Percentiles rank a stretch among this genome's conserved stretches.
Conservation (phyloP, 2,888 invertebrate genomes). For the Stramonita haemastoma region DNA sequence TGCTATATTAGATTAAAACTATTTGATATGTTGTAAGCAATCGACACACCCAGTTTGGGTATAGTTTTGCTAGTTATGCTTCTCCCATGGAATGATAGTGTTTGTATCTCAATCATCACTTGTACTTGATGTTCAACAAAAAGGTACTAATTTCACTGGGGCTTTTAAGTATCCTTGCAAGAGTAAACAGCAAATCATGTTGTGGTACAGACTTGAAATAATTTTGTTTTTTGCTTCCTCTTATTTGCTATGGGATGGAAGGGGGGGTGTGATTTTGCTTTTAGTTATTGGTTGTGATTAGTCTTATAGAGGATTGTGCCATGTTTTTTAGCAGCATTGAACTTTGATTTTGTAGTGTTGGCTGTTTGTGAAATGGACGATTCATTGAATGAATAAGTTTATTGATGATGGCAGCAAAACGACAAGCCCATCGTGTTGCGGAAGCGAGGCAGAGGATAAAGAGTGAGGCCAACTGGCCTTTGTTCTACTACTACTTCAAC, state of each 20-base stretch:
- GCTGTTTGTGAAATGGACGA: background rate
- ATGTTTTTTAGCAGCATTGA: background rate
- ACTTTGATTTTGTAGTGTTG: background rate
- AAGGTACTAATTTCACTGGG: too few relatives aligned
- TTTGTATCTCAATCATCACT: too few relatives aligned
- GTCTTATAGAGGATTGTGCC: too few relatives aligned
- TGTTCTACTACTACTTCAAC: constrained; percentile 97
- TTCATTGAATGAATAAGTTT: background rate
- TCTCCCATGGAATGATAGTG: too few relatives aligned
- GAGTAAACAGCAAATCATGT: too few relatives aligned
- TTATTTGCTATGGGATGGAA: background rate
- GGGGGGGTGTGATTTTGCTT: background rate
- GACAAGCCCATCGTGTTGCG: constrained; percentile 91
- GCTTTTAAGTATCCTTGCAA: too few relatives aligned
- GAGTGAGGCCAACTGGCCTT: constrained; percentile 91
- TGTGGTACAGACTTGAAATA: too few relatives aligned
- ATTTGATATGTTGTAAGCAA: background rate
- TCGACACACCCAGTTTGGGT: background rate
- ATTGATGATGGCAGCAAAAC: constrained; percentile 53
- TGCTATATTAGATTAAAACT: too few relatives aligned
- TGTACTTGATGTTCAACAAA: too few relatives aligned
- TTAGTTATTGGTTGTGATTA: background rate
- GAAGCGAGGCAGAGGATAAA: constrained; percentile 92
- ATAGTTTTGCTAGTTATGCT: too few relatives aligned
- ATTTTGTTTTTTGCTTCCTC: too few relatives aligned